Conservation (phyloP, 2,113 vertebrate genomes). For the Gymnocephalus cernua region DNA sequence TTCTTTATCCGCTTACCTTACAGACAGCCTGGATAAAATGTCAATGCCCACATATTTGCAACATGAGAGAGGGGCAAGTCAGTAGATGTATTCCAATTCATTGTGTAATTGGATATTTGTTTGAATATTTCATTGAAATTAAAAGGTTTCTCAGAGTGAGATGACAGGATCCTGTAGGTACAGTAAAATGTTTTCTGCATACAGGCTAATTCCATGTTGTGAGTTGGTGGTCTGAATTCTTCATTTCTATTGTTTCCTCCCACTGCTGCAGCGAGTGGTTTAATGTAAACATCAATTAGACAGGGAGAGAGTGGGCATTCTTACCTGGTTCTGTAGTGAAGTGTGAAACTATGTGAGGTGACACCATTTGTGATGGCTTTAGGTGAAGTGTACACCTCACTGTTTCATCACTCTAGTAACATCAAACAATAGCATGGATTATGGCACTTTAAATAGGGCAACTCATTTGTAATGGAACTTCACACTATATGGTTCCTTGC, state of each 20-base stretch:
- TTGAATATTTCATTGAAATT: not conserved
- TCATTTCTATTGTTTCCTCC: not conserved
- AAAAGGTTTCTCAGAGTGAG: not conserved
- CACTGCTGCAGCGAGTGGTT: not conserved
- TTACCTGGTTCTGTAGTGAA: not conserved
- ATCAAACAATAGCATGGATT: constrained; percentile 6
- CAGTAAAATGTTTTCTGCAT: not conserved
- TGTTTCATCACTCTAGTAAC: constrained; percentile 6
- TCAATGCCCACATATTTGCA: not conserved
- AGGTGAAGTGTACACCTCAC: not conserved
- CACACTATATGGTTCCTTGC: not conserved
- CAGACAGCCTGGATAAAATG: not conserved
- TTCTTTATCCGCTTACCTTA: too few species aligned
- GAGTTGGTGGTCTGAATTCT: not conserved
- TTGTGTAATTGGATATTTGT: not conserved
- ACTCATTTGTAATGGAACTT: constrained; percentile 23
- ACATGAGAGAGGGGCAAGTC: not conserved
- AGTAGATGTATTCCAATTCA: not conserved
- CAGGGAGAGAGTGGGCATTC: not conserved
- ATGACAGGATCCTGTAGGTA: not conserved
- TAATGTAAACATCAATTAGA: not conserved
- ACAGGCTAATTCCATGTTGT: not conserved
- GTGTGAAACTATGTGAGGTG: not conserved
- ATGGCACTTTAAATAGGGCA: constrained; percentile 16
- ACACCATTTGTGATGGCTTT: not conserved